Percentiles rank a stretch among this genome's conserved stretches.
Evolutionary conservation across 2,113 vertebrate genomes (phyloP).

Genomic region (Noctilio leporinus): DNA sequence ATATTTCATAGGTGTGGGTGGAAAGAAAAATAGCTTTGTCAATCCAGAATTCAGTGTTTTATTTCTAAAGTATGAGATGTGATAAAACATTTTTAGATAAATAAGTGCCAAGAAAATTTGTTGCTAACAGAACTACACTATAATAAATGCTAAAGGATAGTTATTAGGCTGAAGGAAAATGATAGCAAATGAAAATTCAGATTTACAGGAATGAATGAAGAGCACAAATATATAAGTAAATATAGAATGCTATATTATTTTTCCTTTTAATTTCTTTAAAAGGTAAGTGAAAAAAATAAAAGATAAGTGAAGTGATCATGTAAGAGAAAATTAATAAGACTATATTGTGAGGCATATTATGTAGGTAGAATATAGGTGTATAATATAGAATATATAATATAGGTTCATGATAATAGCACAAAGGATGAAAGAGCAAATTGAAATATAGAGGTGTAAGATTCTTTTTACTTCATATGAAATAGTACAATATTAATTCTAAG

Average conservation of each 20-base stretch:
- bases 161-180: not conserved
- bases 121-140: not conserved
- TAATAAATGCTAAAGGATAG: not conserved
- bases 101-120: not conserved
- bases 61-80: not conserved
- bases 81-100: not conserved
- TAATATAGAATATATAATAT: too few relatives aligned
- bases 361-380: not conserved
- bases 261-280: not conserved
- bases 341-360: not conserved
- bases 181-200: not conserved
- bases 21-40: not conserved
- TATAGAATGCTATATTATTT: not conserved
- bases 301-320: not conserved
- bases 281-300: not conserved
- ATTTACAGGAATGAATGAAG: not conserved
- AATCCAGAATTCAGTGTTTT: too few relatives aligned
- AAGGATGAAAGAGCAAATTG: not conserved
- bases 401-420: not conserved
- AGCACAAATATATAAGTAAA: not conserved
- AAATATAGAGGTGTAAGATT: not conserved
- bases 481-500: too few relatives aligned
- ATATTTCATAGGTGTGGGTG: not conserved
- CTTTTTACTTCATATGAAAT: not conserved
- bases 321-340: not conserved